These are phyloP conservation scores for Euwallacea similis DNA, from an alignment of 1,140 invertebrate species.

Conservation along the genomic window DNA sequence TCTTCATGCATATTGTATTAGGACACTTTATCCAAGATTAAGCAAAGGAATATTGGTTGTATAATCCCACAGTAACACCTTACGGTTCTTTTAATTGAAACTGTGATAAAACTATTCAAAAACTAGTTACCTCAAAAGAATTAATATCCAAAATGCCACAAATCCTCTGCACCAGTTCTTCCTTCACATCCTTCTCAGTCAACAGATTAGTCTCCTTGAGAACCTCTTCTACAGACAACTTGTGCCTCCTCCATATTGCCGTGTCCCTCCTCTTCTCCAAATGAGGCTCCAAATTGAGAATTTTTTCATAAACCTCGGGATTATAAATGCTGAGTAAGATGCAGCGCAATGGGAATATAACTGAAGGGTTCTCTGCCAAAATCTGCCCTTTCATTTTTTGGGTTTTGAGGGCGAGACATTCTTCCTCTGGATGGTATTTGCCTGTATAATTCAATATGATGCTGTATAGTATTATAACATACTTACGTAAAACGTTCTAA, in stretches of 20 bases:
- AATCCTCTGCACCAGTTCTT: constrained; percentile 63
- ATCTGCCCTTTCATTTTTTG: constrained; percentile 61
- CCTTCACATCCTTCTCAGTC: constrained; percentile 62
- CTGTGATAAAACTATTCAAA: constrained; percentile 49
- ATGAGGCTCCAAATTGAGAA: constrained; percentile 70
- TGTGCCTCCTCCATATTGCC: constrained; percentile 64
- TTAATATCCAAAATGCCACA: constrained; percentile 71
- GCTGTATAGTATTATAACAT: constrained; percentile 46
- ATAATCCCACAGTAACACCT: constrained; percentile 27
- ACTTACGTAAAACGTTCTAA: neutral
- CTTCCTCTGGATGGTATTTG: constrained; percentile 49
- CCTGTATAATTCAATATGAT: constrained; percentile 47
- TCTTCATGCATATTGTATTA: neutral
- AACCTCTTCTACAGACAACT: constrained; percentile 25
- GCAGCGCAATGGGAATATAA: constrained; percentile 67
- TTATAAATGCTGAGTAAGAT: constrained; percentile 64
- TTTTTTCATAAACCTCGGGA: constrained; percentile 63
- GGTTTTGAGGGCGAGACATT: constrained; percentile 62
- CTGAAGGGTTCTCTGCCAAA: constrained; percentile 40
- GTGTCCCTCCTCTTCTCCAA: constrained; percentile 62
- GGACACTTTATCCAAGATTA: neutral
- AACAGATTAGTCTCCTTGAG: constrained; percentile 46
- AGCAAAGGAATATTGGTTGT: no score
- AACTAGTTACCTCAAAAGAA: constrained; percentile 60
- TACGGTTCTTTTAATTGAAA: neutral